phyloP scores from a whole-genome alignment of 2,888 invertebrate genomes.

The Sisyra terminalis region DNA sequence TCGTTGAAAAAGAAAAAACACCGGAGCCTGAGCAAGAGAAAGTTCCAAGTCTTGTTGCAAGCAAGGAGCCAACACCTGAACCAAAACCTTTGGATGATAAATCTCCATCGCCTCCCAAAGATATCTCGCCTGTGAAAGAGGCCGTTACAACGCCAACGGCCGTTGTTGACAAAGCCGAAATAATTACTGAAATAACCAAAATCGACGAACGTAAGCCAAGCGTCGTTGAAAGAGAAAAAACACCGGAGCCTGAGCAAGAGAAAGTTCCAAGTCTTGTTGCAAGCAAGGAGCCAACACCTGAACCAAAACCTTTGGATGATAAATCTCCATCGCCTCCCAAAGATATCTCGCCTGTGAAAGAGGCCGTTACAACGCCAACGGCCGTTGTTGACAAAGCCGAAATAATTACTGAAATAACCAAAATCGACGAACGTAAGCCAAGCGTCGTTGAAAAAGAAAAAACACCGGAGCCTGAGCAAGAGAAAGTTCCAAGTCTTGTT shows the following conservation, averaged over 20 bases:
- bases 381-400: neutral
- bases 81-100: too few species aligned
- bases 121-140: neutral
- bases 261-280: neutral
- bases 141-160: neutral
- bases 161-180: slow-evolving; percentile 1
- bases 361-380: neutral
- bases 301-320: neutral
- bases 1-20: slow-evolving; percentile 9
- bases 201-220: neutral
- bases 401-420: neutral
- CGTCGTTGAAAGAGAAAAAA: slow-evolving; percentile 8
- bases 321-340: neutral
- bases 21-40: slow-evolving; percentile 5
- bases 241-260: slow-evolving; percentile 1
- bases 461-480: slow-evolving; percentile 5
- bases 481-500: slow-evolving; percentile 8
- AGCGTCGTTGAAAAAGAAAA: slow-evolving; percentile 7
- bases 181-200: too few species aligned
- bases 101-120: too few species aligned
- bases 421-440: too few species aligned
- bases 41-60: neutral
- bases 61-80: neutral
- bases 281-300: neutral
- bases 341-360: neutral